Conservation (phyloP, 2,888 invertebrate genomes). For the Caenorhabditis wallacei region DNA sequence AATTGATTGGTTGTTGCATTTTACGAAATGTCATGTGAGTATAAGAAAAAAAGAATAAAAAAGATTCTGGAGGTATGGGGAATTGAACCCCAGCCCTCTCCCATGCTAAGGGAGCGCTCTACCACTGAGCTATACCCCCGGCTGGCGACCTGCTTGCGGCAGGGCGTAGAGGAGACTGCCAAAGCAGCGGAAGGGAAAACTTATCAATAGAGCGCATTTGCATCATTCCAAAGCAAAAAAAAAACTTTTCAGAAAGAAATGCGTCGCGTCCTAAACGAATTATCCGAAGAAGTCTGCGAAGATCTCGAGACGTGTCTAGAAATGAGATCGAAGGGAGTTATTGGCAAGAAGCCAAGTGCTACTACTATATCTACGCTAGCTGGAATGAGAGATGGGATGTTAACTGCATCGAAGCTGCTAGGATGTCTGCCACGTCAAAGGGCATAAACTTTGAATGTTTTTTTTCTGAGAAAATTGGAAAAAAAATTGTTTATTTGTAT, state of each 20-base stretch:
- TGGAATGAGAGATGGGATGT: slow-evolving; percentile 61
- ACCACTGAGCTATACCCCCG: slow-evolving; percentile 78
- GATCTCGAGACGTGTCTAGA: slow-evolving; percentile 69
- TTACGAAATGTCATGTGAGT: slow-evolving; percentile 64
- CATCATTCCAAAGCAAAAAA: too few species aligned
- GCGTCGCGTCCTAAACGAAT: slow-evolving; percentile 70
- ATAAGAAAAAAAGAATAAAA: slow-evolving; percentile 25
- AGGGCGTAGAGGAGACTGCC: neutral
- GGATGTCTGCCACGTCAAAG: slow-evolving; percentile 55
- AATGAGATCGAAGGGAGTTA: slow-evolving; percentile 55
- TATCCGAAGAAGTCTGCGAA: slow-evolving; percentile 70
- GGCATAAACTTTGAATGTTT: slow-evolving; percentile 52
- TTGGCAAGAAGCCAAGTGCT: slow-evolving; percentile 57
- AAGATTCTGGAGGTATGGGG: slow-evolving; percentile 72
- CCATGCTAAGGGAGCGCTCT: slow-evolving; percentile 79
- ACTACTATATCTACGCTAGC: slow-evolving; percentile 39
- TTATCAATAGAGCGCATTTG: neutral
- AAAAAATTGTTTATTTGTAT: neutral
- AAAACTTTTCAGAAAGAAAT: slow-evolving; percentile 67
- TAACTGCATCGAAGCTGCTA: slow-evolving; percentile 42
- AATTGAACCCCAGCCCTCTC: slow-evolving; percentile 77
- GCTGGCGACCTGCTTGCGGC: neutral
- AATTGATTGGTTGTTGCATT: slow-evolving; percentile 65
- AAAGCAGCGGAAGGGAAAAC: neutral
- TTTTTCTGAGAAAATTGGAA: slow-evolving; percentile 11